Percentiles rank a stretch among this genome's conserved stretches.
Conservation (phyloP, 1,140 invertebrate species). For the Armadillidium nasatum region DNA sequence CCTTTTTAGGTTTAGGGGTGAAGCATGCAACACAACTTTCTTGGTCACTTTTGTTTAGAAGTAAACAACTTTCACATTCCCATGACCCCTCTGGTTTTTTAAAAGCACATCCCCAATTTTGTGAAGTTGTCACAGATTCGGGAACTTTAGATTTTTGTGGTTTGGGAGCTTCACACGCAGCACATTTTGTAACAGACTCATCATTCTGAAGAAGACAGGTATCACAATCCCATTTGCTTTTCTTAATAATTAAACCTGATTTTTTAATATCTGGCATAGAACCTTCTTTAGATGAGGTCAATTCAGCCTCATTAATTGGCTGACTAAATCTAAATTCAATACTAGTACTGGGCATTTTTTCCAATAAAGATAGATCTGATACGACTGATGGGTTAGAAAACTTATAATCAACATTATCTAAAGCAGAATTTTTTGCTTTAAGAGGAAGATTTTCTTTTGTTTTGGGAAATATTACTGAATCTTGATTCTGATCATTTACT, state of each 20-base stretch:
- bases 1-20: background rate
- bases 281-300: background rate
- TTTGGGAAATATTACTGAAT: too few relatives aligned
- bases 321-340: background rate
- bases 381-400: background rate
- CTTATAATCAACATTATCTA: background rate
- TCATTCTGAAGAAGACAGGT: slow-evolving; percentile 7
- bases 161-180: background rate
- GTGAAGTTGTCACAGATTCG: background rate
- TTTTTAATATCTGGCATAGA: background rate
- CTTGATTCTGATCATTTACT: too few relatives aligned
- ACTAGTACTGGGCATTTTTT: background rate
- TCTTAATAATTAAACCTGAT: background rate
- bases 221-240: background rate
- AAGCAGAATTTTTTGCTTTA: background rate
- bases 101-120: background rate
- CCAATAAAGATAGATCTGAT: background rate
- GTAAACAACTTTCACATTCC: background rate
- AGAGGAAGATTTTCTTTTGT: too few relatives aligned
- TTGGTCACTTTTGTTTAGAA: background rate
- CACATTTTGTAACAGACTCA: background rate
- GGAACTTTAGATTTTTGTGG: background rate
- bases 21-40: background rate
- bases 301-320: background rate
- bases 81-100: background rate